phyloP scores from a whole-genome alignment of 2,113 vertebrate genomes.

The Aepyceros melampus region DNA sequence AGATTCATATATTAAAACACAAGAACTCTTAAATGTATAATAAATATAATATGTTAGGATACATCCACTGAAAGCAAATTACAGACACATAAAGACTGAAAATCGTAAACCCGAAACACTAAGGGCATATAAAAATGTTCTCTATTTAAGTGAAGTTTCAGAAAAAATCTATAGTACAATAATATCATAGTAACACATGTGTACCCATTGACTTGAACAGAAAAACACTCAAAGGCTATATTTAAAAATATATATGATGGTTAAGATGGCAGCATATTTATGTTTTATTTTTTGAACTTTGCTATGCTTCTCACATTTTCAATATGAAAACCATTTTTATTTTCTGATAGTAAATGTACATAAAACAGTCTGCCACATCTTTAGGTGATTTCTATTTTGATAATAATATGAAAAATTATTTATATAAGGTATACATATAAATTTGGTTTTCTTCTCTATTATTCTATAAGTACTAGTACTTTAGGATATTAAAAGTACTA shows the following conservation, averaged over 20 bases:
- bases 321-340: background rate
- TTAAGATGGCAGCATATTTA: background rate
- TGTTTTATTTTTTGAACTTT: background rate
- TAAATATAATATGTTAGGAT: background rate
- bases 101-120: background rate
- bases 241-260: background rate
- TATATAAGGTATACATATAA: background rate
- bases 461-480: background rate
- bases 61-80: background rate
- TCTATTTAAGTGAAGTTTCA: background rate
- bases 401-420: background rate
- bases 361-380: background rate
- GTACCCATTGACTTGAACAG: background rate
- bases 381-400: background rate
- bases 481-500: background rate
- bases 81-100: background rate
- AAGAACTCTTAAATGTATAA: background rate
- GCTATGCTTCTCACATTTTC: background rate
- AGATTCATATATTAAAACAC: background rate
- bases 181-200: background rate
- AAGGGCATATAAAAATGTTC: background rate
- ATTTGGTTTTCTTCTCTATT: background rate
- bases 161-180: background rate
- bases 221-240: background rate
- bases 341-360: background rate